These are phyloP conservation scores for Neuroscelio doddi DNA, from an alignment of 2,888 invertebrate species.

Conservation along the genomic window DNA sequence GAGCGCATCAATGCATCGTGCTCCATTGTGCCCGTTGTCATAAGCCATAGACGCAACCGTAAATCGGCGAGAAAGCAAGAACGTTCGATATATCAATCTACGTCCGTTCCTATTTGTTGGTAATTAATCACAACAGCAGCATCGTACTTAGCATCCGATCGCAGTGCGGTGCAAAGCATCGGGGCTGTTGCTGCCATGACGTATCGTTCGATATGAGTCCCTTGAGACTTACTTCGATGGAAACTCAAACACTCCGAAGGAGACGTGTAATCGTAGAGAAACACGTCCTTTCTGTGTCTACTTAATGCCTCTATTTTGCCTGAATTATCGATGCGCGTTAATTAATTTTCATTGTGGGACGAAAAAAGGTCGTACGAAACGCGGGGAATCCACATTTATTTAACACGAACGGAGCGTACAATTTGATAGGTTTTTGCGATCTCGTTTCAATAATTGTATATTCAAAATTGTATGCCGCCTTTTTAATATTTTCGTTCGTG, in stretches of 20 bases:
- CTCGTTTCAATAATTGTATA: no score
- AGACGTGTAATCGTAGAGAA: conserved; percentile 17
- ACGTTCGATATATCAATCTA: conserved; percentile 68
- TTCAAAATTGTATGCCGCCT: no score
- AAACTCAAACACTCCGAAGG: conserved; percentile 14
- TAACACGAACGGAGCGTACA: no score
- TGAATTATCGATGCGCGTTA: not conserved
- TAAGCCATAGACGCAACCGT: conserved; percentile 60
- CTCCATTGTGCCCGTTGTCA: conserved; percentile 53
- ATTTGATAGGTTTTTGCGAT: no score
- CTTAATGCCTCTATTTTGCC: conserved; percentile 16
- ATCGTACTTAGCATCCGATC: conserved; percentile 58
- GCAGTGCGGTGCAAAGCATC: conserved; percentile 24
- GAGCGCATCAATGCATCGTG: conserved; percentile 16
- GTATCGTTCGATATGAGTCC: conserved; percentile 42
- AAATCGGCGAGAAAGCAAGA: conserved; percentile 64
- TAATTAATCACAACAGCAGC: conserved; percentile 65
- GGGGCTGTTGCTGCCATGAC: conserved; percentile 34
- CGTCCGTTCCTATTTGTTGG: conserved; percentile 64
- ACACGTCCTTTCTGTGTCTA: conserved; percentile 38
- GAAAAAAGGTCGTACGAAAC: no score
- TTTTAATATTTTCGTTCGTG: no score
- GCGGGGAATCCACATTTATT: no score
- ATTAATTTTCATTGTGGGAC: no score
- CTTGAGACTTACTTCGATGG: conserved; percentile 22